Percentiles rank a stretch among this genome's conserved stretches.
Evolutionary conservation across 2,888 invertebrate species (phyloP).

Genomic region (Cecidostiba fungosa): DNA sequence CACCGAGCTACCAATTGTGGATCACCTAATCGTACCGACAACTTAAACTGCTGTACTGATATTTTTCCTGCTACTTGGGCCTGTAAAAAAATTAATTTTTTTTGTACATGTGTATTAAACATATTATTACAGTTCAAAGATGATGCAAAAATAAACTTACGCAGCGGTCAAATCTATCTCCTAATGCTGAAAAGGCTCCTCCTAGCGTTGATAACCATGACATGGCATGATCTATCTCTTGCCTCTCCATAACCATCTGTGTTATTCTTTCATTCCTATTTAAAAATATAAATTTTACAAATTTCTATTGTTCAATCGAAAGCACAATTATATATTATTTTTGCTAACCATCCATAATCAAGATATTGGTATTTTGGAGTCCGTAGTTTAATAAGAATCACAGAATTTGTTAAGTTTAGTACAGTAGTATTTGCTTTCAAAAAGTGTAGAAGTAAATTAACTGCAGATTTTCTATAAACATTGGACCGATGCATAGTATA

Average conservation of each 20-base stretch:
- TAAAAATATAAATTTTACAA: constrained; percentile 43
- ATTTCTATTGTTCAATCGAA: constrained; percentile 26
- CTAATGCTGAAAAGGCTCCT: constrained; percentile 97
- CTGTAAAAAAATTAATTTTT: constrained; percentile 80
- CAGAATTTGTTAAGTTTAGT: constrained; percentile 7
- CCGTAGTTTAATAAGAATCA: constrained; percentile 80
- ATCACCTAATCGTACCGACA: constrained; percentile 92
- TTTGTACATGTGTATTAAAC: constrained; percentile 33
- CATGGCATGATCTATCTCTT: constrained; percentile 91
- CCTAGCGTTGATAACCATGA: constrained; percentile 98
- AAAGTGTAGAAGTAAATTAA: constrained; percentile 49
- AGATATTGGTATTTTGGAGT: constrained; percentile 84
- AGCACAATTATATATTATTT: constrained; percentile 34
- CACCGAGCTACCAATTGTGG: constrained; percentile 91
- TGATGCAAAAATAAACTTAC: constrained; percentile 81
- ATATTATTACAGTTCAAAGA: not conserved
- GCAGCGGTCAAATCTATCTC: constrained; percentile 91
- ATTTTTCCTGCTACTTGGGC: constrained; percentile 94
- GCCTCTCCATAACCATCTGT: constrained; percentile 83
- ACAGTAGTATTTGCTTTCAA: constrained; percentile 20
- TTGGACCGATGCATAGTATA: constrained; percentile 67
- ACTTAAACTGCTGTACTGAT: constrained; percentile 90
- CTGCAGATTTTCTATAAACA: constrained; percentile 70
- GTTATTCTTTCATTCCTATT: constrained; percentile 82
- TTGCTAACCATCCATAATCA: constrained; percentile 85